Base-by-base conservation (phyloP, 2,797 vertebrate genomes). In the Enoplosus armatus region DNA sequence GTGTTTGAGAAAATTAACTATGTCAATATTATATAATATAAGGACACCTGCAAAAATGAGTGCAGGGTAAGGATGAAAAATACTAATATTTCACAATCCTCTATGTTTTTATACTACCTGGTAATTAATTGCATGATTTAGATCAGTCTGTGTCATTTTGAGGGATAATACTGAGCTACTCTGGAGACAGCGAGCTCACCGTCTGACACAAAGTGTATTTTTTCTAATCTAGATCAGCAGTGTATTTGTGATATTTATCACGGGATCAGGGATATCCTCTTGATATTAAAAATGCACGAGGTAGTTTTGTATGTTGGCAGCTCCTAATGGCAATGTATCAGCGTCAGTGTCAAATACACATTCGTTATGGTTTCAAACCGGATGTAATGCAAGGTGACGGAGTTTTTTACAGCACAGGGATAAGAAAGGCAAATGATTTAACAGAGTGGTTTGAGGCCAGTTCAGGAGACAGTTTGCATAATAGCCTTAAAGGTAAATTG, bases 341-440 rank as follows among this genome's bases (percentile, higher is more conserved):
- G 27, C 61, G 71, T 72, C 71, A 39, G n/a, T n/a, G n/a, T n/a
- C n/a, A 72, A 80, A 75, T 68, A 29, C 47, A 62, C 18, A 24
- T 65, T 65, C n/a, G n/a, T 54, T 18, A 66, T 62, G 60, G 68
- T 77, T 79, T 84, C 10, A 70, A 66, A 67, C 33, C 20, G 31
- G 47, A 80, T 24, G 47, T 76, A 67, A 80, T 51, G 24, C n/a
- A 16, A 54, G 58, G 20, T 27, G 71, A 50, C 63, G 51, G 22
- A 48, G 69, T 22, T 27, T 11, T 26, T 18, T 41, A 11, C 20
- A 26, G 60, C 59, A 6, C 54, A n/a, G 47, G 61, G 41, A 65
- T 16, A 11, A 56, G 55, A 45, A 47, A 68, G 59, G 58, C 35
- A 39, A 47, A 56, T 37, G 37, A 41, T 78, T 70, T 72, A 70